Conservation (phyloP, 2,797 vertebrate species). For the Microcaecilia unicolor region DNA sequence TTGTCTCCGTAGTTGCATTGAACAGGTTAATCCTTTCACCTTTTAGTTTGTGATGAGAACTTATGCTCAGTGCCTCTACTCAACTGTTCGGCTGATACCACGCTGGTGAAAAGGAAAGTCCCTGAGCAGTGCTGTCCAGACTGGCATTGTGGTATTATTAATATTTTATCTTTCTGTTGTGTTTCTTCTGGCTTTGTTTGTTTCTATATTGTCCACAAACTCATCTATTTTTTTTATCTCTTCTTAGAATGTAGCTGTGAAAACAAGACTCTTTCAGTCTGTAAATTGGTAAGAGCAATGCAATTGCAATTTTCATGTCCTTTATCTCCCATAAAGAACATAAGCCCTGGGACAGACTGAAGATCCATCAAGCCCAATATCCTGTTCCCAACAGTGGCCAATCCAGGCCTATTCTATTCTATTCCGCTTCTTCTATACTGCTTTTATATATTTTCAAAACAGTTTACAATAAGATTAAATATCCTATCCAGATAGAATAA, state of each 20-base stretch:
- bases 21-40: no score
- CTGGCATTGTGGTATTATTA: conserved; percentile 86
- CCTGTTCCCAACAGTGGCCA: no score
- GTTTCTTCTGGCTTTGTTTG: neutral
- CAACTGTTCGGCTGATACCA: conserved; percentile 71
- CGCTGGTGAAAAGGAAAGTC: conserved; percentile 59
- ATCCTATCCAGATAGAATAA: no score
- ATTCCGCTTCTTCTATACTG: no score
- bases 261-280: conserved; percentile 58
- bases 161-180: conserved; percentile 11
- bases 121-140: conserved; percentile 78
- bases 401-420: no score
- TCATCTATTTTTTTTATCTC: neutral
- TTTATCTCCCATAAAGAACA: no score
- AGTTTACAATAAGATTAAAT: no score
- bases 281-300: conserved; percentile 80
- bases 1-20: no score
- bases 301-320: no score
- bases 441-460: no score
- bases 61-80: conserved; percentile 67
- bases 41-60: conserved; percentile 80
- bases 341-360: no score
- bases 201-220: neutral
- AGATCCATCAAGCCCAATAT: no score
- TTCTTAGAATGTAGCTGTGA: conserved; percentile 83